Percentiles rank a stretch among this genome's conserved stretches.
Evolutionary conservation across 1,140 invertebrate genomes (phyloP).

Genomic region (Marisa cornuarietis): DNA sequence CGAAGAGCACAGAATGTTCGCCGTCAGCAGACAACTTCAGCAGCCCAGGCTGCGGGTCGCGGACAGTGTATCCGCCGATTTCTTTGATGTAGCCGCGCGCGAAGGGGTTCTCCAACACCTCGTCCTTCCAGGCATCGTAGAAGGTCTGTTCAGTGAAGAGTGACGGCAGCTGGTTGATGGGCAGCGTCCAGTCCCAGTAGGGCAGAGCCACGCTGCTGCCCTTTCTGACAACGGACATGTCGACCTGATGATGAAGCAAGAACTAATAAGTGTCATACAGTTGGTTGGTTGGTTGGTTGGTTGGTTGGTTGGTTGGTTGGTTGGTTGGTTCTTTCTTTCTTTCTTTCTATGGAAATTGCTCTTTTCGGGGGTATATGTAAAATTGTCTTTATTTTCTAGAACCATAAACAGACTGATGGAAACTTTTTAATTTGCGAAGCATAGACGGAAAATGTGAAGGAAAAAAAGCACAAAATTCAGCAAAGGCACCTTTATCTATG

Average conservation of each 20-base stretch:
- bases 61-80: conserved; percentile 15
- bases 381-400: too few species aligned
- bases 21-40: conserved; percentile 18
- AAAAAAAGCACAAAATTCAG: too few species aligned
- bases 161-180: conserved; percentile 20
- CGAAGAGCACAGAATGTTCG: conserved; percentile 28
- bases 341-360: too few species aligned
- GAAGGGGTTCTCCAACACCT: conserved; percentile 35
- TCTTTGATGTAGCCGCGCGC: conserved; percentile 22
- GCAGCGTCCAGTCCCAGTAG: conserved; percentile 39
- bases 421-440: too few species aligned
- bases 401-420: too few species aligned
- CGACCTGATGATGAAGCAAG: conserved; percentile 18
- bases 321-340: too few species aligned
- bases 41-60: conserved; percentile 20
- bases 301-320: too few species aligned
- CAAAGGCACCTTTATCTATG: too few species aligned
- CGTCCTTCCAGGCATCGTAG: conserved; percentile 24
- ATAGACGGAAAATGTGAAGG: too few species aligned
- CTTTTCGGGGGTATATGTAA: too few species aligned
- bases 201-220: conserved; percentile 28
- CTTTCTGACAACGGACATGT: conserved; percentile 24
- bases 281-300: too few species aligned
- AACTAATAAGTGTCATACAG: background rate
- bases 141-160: conserved; percentile 11